These are phyloP conservation scores for Cheilosia urbana DNA, from an alignment of 2,888 invertebrate species.

Conservation along the genomic window DNA sequence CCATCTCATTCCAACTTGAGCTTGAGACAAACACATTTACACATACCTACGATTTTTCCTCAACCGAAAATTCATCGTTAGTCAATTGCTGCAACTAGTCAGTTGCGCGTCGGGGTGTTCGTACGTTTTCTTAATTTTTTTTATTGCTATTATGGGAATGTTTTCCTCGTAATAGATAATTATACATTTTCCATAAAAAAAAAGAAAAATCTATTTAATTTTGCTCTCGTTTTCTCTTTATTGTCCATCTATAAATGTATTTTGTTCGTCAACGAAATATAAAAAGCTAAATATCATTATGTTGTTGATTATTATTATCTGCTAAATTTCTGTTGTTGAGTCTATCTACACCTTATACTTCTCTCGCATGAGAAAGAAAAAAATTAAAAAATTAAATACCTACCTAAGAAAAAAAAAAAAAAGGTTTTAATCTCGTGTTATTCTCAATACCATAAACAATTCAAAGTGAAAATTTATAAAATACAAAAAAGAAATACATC, in stretches of 20 bases:
- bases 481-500: slow-evolving; percentile 45
- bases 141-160: slow-evolving; percentile 57
- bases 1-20: slow-evolving; percentile 27
- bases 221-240: slow-evolving; percentile 19
- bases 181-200: slow-evolving; percentile 54
- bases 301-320: slow-evolving; percentile 69
- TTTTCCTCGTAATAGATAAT: slow-evolving; percentile 49
- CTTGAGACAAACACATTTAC: slow-evolving; percentile 18
- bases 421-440: slow-evolving; percentile 44
- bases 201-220: slow-evolving; percentile 18
- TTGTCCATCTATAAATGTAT: slow-evolving; percentile 50
- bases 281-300: slow-evolving; percentile 43
- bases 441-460: slow-evolving; percentile 54
- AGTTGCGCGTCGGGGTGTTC: slow-evolving; percentile 67
- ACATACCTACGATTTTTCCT: slow-evolving; percentile 55
- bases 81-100: slow-evolving; percentile 70
- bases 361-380: slow-evolving; percentile 53
- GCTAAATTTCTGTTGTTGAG: slow-evolving; percentile 56
- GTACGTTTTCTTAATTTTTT: slow-evolving; percentile 62
- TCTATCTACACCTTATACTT: slow-evolving; percentile 42
- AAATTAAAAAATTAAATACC: slow-evolving; percentile 27
- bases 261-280: slow-evolving; percentile 53
- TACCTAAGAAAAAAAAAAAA: slow-evolving; percentile 37
- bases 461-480: slow-evolving; percentile 58
- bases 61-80: slow-evolving; percentile 62